Base-by-base conservation (phyloP, 2,797 vertebrate species). In the Eulemur mongoz region DNA sequence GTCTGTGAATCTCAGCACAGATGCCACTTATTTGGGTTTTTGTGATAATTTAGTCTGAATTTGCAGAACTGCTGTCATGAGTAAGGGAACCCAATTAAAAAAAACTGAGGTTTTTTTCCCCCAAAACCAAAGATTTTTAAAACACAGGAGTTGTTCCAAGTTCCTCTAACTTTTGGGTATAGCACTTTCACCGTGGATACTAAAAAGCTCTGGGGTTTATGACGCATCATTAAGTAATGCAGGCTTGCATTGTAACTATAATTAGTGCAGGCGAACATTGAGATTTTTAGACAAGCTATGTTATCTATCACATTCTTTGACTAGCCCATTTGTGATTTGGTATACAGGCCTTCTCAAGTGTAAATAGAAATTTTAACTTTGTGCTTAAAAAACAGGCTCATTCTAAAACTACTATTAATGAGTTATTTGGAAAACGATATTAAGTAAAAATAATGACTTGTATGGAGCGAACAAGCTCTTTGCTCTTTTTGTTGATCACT, bases 261-360 rank as follows among this genome's bases (percentile, higher is more conserved):
- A 25, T 0, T 5, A 20, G 0, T 7, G 22, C 8, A 2, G 10
- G 8, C 5, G 6, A 45, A 52, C 48, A 25, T 1, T 35, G 27
- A 14, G 2, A 11, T 11, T 65, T 84, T 88, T 12, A 40, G 57
- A 79, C 2, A 11, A 30, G 84, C 61, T 15, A 27, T 20, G 0
- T n/a, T 59, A 4, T 59, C 23, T 20, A 35, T 23, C 14, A 67
- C 22, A 57, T 48, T 32, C 75, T 14, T 50, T 1, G 25, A 54
- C 43, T 11, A 57, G 61, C 57, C 57, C 43, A 1, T 4, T n/a
- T 48, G 79, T 27, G 23, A 70, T 9, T 27, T 17, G 54, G 57
- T 38, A 40, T 0, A 48, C 7, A 67, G 35, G n/a, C 22, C 48
- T 89, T 75, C 54, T 52, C 48, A 40, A 35, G 22, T 2, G 1